Conservation (phyloP, 1,140 invertebrate genomes). For the Lasaia peninsularis region DNA sequence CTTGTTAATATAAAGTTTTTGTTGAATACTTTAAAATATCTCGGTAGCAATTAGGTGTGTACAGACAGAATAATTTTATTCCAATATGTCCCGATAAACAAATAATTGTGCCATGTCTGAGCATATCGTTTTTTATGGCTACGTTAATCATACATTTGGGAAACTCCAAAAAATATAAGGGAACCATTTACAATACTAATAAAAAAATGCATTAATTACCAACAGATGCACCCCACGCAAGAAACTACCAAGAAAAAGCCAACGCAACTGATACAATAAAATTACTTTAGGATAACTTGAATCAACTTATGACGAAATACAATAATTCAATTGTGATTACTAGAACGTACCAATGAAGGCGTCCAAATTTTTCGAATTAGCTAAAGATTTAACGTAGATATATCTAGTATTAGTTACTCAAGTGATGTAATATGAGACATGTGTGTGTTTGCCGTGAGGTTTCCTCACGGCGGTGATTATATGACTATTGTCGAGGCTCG, state of each 20-base stretch:
- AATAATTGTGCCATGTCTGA: no score
- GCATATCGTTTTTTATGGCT: no score
- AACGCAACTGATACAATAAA: slow-evolving; percentile 33
- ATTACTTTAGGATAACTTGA: slow-evolving; percentile 24
- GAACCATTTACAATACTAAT: neutral
- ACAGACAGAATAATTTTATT: no score
- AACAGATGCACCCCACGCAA: slow-evolving; percentile 31
- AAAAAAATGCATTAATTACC: neutral
- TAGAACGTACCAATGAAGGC: slow-evolving; percentile 62
- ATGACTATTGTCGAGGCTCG: slow-evolving; percentile 20
- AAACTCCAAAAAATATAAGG: no score
- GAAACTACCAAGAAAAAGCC: slow-evolving; percentile 26
- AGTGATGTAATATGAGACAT: slow-evolving; percentile 35
- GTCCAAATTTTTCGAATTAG: slow-evolving; percentile 68
- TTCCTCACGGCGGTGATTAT: slow-evolving; percentile 21
- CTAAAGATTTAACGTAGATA: slow-evolving; percentile 41
- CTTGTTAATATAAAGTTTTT: no score
- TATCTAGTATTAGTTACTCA: slow-evolving; percentile 19
- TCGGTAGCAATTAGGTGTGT: no score
- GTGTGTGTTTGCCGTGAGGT: slow-evolving; percentile 21
- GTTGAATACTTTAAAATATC: no score
- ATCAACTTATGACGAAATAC: slow-evolving; percentile 66
- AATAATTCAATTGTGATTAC: slow-evolving; percentile 73
- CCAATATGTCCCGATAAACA: no score
- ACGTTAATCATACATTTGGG: no score